Conservation (phyloP, 2,888 invertebrate genomes). For the Megastigmus dorsalis region DNA sequence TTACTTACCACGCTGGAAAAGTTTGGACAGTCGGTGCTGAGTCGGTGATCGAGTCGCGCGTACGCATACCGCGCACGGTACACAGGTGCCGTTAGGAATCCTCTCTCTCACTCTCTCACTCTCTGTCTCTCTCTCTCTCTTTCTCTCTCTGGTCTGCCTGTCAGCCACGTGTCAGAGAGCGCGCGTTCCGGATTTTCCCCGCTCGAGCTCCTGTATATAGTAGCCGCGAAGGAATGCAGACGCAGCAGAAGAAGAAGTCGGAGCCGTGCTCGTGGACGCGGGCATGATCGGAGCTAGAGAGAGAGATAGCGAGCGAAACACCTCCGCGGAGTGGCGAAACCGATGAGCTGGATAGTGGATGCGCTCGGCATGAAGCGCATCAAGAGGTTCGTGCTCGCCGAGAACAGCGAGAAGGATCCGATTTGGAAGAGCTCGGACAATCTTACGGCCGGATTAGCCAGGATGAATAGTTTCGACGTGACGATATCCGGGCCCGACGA, state of each 20-base stretch:
- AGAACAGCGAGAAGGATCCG: conserved; percentile 68
- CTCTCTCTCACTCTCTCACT: no score
- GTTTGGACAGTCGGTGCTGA: no score
- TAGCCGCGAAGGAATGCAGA: conserved; percentile 6
- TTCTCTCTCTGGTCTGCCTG: no score
- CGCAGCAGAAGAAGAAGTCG: neutral
- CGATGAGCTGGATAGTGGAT: conserved; percentile 30
- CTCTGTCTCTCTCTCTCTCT: no score
- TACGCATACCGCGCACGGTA: neutral
- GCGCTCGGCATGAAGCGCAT: conserved; percentile 68
- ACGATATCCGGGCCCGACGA: neutral
- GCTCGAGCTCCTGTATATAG: no score
- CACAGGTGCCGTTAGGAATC: no score
- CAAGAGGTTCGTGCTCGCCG: conserved; percentile 72
- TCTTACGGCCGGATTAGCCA: conserved; percentile 61
- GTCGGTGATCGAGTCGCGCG: no score
- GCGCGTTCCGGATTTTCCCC: no score
- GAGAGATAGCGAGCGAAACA: neutral
- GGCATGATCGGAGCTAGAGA: no score
- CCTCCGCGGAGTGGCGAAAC: neutral
- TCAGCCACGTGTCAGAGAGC: no score
- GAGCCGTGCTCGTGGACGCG: neutral
- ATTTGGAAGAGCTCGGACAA: conserved; percentile 72
- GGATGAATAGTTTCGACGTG: conserved; percentile 59
- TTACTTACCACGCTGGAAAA: no score